phyloP scores from a whole-genome alignment of 2,113 vertebrate species.

The Bubalus kerabau region DNA sequence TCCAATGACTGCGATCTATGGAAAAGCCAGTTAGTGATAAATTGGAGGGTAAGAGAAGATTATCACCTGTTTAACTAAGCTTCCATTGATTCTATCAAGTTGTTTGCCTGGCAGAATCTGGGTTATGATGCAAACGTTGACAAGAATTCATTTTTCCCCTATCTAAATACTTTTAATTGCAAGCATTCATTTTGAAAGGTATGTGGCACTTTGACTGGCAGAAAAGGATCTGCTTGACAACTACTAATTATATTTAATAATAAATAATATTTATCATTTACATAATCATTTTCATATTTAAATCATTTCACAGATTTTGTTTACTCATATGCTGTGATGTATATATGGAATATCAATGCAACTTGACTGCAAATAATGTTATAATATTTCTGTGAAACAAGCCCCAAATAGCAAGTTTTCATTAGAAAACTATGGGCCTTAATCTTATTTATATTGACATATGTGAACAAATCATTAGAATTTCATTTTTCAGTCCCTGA shows the following conservation, averaged over 20 bases:
- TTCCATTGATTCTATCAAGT: conserved; percentile 39
- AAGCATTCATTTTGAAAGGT: conserved; percentile 35
- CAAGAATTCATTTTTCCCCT: background rate
- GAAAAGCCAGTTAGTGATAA: conserved; percentile 52
- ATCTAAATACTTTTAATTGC: conserved; percentile 53
- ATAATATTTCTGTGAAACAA: background rate
- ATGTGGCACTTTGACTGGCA: background rate
- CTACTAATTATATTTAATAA: conserved; percentile 57
- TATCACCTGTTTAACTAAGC: conserved; percentile 47
- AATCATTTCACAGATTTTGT: background rate
- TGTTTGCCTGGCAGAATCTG: conserved; percentile 26
- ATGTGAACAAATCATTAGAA: background rate
- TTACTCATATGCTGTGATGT: background rate
- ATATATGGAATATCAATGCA: background rate
- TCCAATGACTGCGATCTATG: background rate
- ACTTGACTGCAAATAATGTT: background rate
- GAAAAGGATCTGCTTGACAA: conserved; percentile 21
- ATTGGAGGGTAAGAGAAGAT: background rate
- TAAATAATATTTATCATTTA: conserved; percentile 55
- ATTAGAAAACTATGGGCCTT: background rate
- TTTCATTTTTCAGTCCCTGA: background rate
- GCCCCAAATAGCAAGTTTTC: background rate
- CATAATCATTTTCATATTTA: conserved; percentile 35
- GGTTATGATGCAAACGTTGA: background rate
- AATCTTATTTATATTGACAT: background rate